Evolutionary conservation across 2,888 invertebrate species (phyloP), one percentile per base, ranked within the genome.

Genomic region (Hirtodrosophila confusa): DNA sequence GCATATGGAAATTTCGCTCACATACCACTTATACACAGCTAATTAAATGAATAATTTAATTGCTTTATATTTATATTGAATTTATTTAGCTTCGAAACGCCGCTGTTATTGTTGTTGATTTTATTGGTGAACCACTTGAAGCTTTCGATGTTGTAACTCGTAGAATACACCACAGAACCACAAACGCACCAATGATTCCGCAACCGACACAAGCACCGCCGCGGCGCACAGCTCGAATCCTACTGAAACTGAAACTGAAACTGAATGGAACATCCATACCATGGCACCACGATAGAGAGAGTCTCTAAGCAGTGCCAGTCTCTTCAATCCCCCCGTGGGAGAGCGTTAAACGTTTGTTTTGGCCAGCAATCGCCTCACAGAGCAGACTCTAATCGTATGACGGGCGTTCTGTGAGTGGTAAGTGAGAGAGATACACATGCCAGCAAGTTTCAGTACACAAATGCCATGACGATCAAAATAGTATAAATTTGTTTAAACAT

Each of bases 81-180:
- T 17, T 29, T 33, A 5, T 41, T 39, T n/a, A 10, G 35, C 31
- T 45, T 24, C 17, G 9, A n/a, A 11, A 23, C 47, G 48, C 36
- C 7, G 31, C 11, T 44, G 31, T 31, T 35, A 37, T 27, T 45
- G 29, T 29, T 23, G 27, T 53, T 12, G 10, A 17, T 33, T 9
- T 41, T 50, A 10, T 24, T 47, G 50, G 35, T 12, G 8, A 77
- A 75, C 73, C 57, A 77, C 78, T 75, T 75, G 69, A 77, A 72
- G 78, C 69, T 64, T 77, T 73, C 55, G 69, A 67, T 76, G 77
- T 61, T 76, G 58, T 76, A 71, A 76, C 57, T 50, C 56, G 77
- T 17, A 17, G 50, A 40, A 50, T 40, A 39, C 48, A 66, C 40
- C 36, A 75, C 37, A 36, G 37, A 29, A 17, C 44, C 29, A 10